These are phyloP conservation scores for Diglossa brunneiventris DNA, from an alignment of 2,113 vertebrate species.

Conservation along the genomic window DNA sequence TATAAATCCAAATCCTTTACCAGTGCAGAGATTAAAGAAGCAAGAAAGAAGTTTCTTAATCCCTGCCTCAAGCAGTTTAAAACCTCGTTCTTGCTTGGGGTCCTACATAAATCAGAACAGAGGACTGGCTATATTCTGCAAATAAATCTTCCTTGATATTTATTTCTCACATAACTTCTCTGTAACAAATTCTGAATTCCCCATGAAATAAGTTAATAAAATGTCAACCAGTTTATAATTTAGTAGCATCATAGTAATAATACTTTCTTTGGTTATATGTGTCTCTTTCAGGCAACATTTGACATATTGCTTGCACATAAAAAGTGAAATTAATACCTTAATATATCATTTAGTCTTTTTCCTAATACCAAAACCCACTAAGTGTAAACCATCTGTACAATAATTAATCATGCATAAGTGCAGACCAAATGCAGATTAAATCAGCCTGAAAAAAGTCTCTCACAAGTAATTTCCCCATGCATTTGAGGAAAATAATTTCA, in stretches of 20 bases:
- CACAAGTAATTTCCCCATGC: not conserved
- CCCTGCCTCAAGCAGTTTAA: constrained; percentile 24
- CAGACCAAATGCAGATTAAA: not conserved
- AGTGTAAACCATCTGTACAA: constrained; percentile 7
- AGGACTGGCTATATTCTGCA: not conserved
- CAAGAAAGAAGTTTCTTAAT: constrained; percentile 45
- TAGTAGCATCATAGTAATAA: not conserved
- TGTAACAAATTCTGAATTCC: constrained; percentile 25
- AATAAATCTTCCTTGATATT: constrained; percentile 49
- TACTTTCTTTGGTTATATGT: not conserved
- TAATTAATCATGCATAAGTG: not conserved
- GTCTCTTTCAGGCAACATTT: not conserved
- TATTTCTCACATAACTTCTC: constrained; percentile 22
- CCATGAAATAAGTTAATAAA: constrained; percentile 2
- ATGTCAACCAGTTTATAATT: not conserved
- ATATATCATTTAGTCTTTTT: not conserved
- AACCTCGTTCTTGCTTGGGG: constrained; percentile 1
- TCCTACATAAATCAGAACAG: constrained; percentile 44
- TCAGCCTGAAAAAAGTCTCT: not conserved
- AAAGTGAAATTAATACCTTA: not conserved
- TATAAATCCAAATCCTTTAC: constrained; percentile 53
- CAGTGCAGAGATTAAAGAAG: constrained; percentile 38
- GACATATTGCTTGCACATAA: not conserved
- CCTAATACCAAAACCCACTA: not conserved
- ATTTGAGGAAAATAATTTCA: not conserved